phyloP scores from a whole-genome alignment of 2,113 vertebrate genomes.

The Notothenia rossii region DNA sequence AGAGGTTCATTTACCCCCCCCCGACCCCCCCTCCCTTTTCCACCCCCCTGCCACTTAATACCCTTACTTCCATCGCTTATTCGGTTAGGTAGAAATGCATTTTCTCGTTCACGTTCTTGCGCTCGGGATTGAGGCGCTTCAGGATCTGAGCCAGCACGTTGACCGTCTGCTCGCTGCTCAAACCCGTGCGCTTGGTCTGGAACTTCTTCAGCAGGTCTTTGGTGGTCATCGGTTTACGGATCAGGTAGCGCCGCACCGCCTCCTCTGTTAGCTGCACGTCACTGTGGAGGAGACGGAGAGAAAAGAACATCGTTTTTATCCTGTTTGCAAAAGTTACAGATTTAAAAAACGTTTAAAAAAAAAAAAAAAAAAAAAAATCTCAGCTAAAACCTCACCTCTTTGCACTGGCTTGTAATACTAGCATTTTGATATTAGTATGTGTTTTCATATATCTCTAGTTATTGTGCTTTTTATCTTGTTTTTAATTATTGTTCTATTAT shows the following conservation, averaged over 20 bases:
- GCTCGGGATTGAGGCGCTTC: slow-evolving; percentile 93
- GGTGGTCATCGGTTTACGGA: slow-evolving; percentile 95
- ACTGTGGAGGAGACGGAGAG: slow-evolving; percentile 63
- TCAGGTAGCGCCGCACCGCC: slow-evolving; percentile 91
- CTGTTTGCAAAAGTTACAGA: background rate
- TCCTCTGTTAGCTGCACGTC: slow-evolving; percentile 94
- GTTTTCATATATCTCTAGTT: no score
- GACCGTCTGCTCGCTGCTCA: slow-evolving; percentile 95
- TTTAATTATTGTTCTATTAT: no score
- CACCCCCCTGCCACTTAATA: background rate
- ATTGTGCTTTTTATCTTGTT: no score
- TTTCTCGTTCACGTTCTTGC: slow-evolving; percentile 92
- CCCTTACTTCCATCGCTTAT: slow-evolving; percentile 47
- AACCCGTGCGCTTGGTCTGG: slow-evolving; percentile 94
- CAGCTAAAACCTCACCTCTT: no score
- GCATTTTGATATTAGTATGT: no score
- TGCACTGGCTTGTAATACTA: no score
- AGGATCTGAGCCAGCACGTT: slow-evolving; percentile 95
- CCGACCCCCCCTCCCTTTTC: background rate
- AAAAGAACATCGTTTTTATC: background rate
- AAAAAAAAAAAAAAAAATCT: no score
- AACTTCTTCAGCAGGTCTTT: slow-evolving; percentile 97
- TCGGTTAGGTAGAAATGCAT: slow-evolving; percentile 97
- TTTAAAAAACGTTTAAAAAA: no score
- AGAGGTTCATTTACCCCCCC: background rate